Evolutionary conservation across 2,888 invertebrate species (phyloP), one percentile per base, ranked within the genome.

Genomic region (Dryomyza anilis): DNA sequence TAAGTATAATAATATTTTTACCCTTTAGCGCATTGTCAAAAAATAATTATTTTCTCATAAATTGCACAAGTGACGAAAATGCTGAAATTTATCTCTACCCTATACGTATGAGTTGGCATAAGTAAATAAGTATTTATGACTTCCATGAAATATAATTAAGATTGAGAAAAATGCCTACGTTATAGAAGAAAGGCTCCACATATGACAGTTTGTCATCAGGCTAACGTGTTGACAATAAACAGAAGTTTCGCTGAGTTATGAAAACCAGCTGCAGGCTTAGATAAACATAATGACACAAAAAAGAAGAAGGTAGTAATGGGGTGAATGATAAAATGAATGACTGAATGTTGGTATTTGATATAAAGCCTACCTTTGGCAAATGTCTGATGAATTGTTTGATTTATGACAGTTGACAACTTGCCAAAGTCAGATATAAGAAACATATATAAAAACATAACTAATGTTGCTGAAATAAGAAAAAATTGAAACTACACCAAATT

Each of bases 351-450:
- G 48, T 12, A n/a, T n/a, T n/a, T n/a, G n/a, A n/a, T n/a, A 10
- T 23, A 21, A 21, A 25, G 19, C 7, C 33, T 55, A 16, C 16
- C 55, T 14, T 21, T 30, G 30, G 16, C 55, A 12, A 19, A 30
- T 55, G 55, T 30, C 55, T 55, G 55, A 55, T 55, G 55, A 19
- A 55, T 55, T 30, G 55, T 55, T 36, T 55, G 8, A 33, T 33
- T 55, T 36, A 55, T 55, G 55, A 33, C 55, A 55, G 55, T 21
- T 55, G 55, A 55, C 55, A 55, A 33, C 12, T 19, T 33, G 7
- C 23, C 33, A 55, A 55, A 21, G 10, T n/a, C 23, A 27, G 23
- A 25, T 16, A 16, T 52, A 43, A 43, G 29, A n/a, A 8, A 52
- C 50, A 52, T 33, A 33, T 12, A 33, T 43, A 27, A 10, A 52